Conservation (phyloP, 2,888 invertebrate species). For the Branchellion lobata region DNA sequence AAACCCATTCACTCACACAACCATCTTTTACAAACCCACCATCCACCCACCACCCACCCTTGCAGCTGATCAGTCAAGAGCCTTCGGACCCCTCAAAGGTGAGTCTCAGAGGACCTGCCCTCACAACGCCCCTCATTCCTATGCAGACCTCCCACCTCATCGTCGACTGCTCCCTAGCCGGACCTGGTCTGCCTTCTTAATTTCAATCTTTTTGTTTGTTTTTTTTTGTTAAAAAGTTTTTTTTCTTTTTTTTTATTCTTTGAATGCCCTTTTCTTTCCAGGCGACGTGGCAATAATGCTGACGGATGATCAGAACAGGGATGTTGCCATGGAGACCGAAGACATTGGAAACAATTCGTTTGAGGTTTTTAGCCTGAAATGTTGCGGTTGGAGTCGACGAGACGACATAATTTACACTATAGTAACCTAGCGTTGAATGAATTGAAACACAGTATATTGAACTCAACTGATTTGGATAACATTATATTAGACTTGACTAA, state of each 20-base stretch:
- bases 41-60: background rate
- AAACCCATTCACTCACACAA: no score
- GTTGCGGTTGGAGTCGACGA: background rate
- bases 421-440: background rate
- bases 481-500: no score
- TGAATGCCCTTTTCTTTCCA: no score
- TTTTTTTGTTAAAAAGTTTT: background rate
- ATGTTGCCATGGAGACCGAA: conserved; percentile 42
- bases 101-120: conserved; percentile 41
- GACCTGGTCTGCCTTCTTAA: conserved; percentile 35
- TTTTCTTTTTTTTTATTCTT: background rate
- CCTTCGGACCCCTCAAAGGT: conserved; percentile 42
- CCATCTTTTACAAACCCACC: no score
- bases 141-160: conserved; percentile 31
- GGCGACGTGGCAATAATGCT: conserved; percentile 46
- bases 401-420: background rate
- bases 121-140: background rate
- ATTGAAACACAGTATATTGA: no score
- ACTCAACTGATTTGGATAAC: no score
- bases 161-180: conserved; percentile 44
- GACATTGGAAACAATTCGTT: conserved; percentile 42
- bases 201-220: background rate
- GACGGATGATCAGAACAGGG: conserved; percentile 24
- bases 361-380: background rate
- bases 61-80: conserved; percentile 40